phyloP scores from a whole-genome alignment of 2,888 invertebrate genomes.

The Protodeltote pygarga region DNA sequence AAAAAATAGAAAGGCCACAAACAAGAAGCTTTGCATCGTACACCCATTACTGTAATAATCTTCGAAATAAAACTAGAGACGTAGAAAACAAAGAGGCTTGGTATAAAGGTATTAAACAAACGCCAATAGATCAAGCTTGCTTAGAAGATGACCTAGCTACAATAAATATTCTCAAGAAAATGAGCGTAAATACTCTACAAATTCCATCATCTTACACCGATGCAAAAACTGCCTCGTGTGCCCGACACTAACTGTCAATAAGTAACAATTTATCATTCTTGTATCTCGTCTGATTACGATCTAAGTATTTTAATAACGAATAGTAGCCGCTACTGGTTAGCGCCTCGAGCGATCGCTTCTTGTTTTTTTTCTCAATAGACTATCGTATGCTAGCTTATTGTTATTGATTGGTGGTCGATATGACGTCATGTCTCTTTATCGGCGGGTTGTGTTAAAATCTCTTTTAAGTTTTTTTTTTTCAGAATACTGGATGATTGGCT shows the following conservation, averaged over 20 bases:
- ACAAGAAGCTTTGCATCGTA: too few species aligned
- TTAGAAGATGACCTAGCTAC: not conserved
- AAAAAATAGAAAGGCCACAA: too few species aligned
- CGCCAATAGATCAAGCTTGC: too few species aligned
- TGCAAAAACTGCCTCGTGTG: constrained; percentile 37
- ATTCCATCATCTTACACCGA: constrained; percentile 15
- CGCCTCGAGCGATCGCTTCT: constrained; percentile 61
- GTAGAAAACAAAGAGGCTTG: too few species aligned
- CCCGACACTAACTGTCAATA: constrained; percentile 37
- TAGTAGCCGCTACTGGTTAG: constrained; percentile 70
- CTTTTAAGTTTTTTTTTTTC: not conserved
- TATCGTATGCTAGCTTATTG: constrained; percentile 51
- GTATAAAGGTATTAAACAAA: too few species aligned
- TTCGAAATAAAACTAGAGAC: too few species aligned
- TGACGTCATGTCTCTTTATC: constrained; percentile 39
- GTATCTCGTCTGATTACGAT: constrained; percentile 57
- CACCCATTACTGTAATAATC: too few species aligned
- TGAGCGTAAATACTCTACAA: constrained; percentile 9
- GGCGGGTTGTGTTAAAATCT: constrained; percentile 8
- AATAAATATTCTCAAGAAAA: constrained; percentile 8
- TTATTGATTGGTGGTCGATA: constrained; percentile 51
- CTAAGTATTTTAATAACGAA: constrained; percentile 61
- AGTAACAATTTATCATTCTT: constrained; percentile 51
- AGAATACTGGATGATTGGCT: not conserved
- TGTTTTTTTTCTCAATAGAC: constrained; percentile 49